Evolutionary conservation across 2,888 invertebrate genomes (phyloP), one percentile per base, ranked within the genome.

Genomic region (Drosophila bunnanda): DNA sequence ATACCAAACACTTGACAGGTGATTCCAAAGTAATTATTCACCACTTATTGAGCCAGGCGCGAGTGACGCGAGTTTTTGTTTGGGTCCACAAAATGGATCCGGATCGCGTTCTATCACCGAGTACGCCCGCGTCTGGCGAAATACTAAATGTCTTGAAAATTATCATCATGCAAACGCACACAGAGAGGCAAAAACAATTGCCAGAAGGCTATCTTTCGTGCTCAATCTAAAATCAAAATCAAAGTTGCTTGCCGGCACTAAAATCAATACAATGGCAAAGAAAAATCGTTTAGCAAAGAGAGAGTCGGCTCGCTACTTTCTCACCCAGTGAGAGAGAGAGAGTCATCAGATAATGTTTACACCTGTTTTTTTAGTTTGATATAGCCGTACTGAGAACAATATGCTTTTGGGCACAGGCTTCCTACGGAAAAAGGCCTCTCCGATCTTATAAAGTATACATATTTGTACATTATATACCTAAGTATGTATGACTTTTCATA

Each of bases 221-320:
- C 55, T 65, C 71, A 46, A 53, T 74, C 44, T 56, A 15, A 75
- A 56, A 39, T 52, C 66, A 15, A 75, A 56, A 39, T 52, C 66
- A 66, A 53, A 75, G 38, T 46, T 48, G 53, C 68, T 39, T 43
- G 53, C 58, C 55, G 57, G 67, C 76, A 67, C 58, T 39, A 82
- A 88, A 82, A 82, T 82, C 89, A 76, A 88, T 82, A 77, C 20
- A 48, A 20, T 46, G 34, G 10, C 38, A 41, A 30, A 39, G 70
- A 69, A 67, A 53, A 53, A 22, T 13, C 1, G n/a, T 30, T 15
- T 7, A 2, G n/a, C 15, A 15, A 34, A 30, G 22, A 43, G 44
- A 13, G 39, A 22, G 39, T 13, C n/a, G 13, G 13, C 20, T 15
- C 22, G 22, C 17, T 32, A 20, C 44, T 38, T 68, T 68, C 66